Percentiles rank a stretch among this genome's conserved stretches.
Evolutionary conservation across 2,113 vertebrate genomes (phyloP).

Genomic region (Tretioscincus oriximinensis): DNA sequence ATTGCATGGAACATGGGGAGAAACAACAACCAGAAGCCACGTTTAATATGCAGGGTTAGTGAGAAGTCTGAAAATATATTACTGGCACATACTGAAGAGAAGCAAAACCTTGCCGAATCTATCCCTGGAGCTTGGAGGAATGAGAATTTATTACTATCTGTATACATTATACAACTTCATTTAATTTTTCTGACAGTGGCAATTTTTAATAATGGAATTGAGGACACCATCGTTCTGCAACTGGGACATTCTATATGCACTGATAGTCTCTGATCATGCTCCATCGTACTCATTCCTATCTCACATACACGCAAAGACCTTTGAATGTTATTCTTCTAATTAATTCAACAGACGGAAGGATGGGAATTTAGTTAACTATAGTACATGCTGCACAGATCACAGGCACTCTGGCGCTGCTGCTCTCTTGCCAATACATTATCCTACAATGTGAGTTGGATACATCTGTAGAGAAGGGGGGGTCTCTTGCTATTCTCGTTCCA

Average conservation of each 20-base stretch:
- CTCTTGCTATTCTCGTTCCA: neutral
- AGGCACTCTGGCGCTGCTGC: neutral
- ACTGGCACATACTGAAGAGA: slow-evolving; percentile 35
- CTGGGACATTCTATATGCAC: neutral
- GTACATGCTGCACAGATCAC: neutral
- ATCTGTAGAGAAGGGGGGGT: neutral
- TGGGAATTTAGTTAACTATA: slow-evolving; percentile 15
- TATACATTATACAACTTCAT: slow-evolving; percentile 31
- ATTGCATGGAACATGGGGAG: neutral
- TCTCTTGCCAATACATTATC: neutral
- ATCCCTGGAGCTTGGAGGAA: slow-evolving; percentile 29
- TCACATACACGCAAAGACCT: neutral
- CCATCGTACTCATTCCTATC: neutral
- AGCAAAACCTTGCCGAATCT: slow-evolving; percentile 38
- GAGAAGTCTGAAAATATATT: slow-evolving; percentile 31
- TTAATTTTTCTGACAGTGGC: slow-evolving; percentile 24
- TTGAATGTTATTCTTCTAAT: slow-evolving; percentile 2
- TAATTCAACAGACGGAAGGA: slow-evolving; percentile 14
- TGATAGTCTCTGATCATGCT: neutral
- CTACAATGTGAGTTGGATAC: neutral
- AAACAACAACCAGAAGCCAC: neutral
- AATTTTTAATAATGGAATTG: slow-evolving; percentile 25
- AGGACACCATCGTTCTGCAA: neutral
- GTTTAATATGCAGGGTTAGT: neutral
- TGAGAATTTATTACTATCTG: slow-evolving; percentile 29